phyloP scores from a whole-genome alignment of 1,140 invertebrate species.

The Drosophila arizonae region DNA sequence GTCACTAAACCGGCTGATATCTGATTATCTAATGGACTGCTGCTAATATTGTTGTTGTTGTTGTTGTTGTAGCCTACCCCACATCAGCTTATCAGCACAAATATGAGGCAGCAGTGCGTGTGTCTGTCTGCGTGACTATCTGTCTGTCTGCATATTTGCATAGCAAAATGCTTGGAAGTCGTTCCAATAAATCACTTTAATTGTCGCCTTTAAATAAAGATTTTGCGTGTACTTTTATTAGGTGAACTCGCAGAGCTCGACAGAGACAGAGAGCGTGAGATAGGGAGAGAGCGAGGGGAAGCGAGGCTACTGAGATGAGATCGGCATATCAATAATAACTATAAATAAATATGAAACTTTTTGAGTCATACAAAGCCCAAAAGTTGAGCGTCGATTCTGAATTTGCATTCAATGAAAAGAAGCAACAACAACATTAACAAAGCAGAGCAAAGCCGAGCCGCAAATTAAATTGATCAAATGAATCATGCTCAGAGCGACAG shows the following conservation, averaged over 20 bases:
- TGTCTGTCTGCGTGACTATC: background rate
- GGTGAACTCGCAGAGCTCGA: slow-evolving; percentile 38
- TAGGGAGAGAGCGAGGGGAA: background rate
- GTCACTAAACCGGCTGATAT: slow-evolving; percentile 10
- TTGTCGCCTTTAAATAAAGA: slow-evolving; percentile 57
- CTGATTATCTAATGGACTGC: background rate
- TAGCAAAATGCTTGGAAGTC: slow-evolving; percentile 44
- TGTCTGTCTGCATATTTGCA: slow-evolving; percentile 44
- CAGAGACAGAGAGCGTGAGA: background rate
- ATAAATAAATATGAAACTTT: slow-evolving; percentile 36
- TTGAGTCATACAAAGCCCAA: slow-evolving; percentile 13
- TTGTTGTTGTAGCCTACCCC: slow-evolving; percentile 7
- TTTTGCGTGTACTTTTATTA: slow-evolving; percentile 52
- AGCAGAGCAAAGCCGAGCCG: background rate
- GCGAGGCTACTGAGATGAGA: slow-evolving; percentile 9
- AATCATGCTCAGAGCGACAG: background rate
- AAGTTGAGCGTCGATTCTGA: slow-evolving; percentile 13
- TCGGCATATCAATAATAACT: slow-evolving; percentile 17
- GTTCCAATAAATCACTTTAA: slow-evolving; percentile 59
- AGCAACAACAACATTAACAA: background rate
- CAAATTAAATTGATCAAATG: slow-evolving; percentile 11
- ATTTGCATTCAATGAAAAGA: background rate
- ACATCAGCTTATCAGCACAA: slow-evolving; percentile 47
- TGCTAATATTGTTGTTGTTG: slow-evolving; percentile 1
- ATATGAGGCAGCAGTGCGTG: slow-evolving; percentile 24